Conservation (phyloP, 2,888 invertebrate species). For the Clepsis dumicolana region DNA sequence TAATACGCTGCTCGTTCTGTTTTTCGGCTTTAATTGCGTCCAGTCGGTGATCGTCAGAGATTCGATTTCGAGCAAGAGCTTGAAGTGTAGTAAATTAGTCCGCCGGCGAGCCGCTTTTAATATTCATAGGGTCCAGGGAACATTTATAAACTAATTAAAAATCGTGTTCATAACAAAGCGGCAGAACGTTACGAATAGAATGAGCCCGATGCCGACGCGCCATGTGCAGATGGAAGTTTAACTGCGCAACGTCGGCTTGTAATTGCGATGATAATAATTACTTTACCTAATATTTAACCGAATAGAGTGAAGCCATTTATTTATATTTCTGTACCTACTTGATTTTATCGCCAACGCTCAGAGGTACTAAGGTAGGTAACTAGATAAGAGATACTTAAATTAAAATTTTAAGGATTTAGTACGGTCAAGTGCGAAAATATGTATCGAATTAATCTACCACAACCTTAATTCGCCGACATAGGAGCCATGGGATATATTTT, state of each 20-base stretch:
- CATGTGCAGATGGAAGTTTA: background rate
- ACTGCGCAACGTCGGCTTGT: background rate
- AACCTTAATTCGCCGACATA: too few species aligned
- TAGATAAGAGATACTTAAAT: too few species aligned
- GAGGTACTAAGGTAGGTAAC: too few species aligned
- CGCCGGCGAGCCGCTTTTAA: constrained; percentile 77
- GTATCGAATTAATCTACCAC: too few species aligned
- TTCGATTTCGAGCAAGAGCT: constrained; percentile 59
- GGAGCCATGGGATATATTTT: too few species aligned
- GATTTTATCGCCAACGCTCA: too few species aligned
- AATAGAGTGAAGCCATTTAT: too few species aligned
- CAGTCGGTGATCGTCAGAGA: constrained; percentile 59
- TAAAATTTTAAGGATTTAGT: too few species aligned
- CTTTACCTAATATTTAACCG: too few species aligned
- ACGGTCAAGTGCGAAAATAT: too few species aligned
- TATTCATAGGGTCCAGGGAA: constrained; percentile 84
- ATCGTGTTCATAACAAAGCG: constrained; percentile 71
- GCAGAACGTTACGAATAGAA: constrained; percentile 51
- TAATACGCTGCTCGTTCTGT: constrained; percentile 76
- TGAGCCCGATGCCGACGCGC: background rate
- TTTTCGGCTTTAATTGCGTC: constrained; percentile 78
- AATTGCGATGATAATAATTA: background rate
- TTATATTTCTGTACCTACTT: too few species aligned
- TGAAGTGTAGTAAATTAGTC: constrained; percentile 80
- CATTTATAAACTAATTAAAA: constrained; percentile 83